Base-by-base conservation (phyloP, 2,113 vertebrate species). In the Bos javanicus region DNA sequence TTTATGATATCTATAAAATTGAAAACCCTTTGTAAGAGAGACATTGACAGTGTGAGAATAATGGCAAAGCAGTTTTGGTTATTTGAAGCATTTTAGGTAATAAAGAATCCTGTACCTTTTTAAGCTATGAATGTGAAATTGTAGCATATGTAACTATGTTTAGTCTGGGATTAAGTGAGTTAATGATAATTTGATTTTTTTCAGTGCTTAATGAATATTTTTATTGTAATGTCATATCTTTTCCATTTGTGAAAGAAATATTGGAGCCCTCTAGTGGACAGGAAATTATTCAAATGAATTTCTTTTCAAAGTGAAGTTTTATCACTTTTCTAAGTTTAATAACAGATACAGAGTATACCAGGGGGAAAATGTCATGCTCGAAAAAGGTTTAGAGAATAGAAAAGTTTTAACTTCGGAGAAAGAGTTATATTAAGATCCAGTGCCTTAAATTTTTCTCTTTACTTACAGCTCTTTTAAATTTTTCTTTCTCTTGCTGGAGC, bases 241-340 rank as follows among this genome's bases (percentile, higher is more conserved):
- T 97, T 94, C 62, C 50, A 43, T 94, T 90, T 94, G 60, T 78
- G 89, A 50, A 95, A 97, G 96, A 98, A 97, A 97, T 98, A 92
- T 90, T 94, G 97, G 98, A 97, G 98, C 98, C 98, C 98, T 98
- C 98, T 98, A 96, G 96, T 98, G 98, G 98, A 97, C 94, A 97
- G 94, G 91, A 97, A 95, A 64, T 97, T 87, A 92, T 85, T 88
- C 71, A 94, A 97, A 89, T 74, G 23, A 87, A 95, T 98, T 96
- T 97, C n/a, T 71, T 95, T 97, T 98, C 62, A 48, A 88, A 96
- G 33, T 91, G 60, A 95, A 91, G 86, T 97, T 98, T 91, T 80
- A 87, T 83, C n/a, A 86, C 28, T 93, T 96, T 96, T 95, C 60
- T 87, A 95, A 87, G n/a, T 92, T 96, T 87, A 96, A 93, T 86